These are phyloP conservation scores for Pedicia rivosa DNA, from an alignment of 2,888 invertebrate species.

Conservation along the genomic window DNA sequence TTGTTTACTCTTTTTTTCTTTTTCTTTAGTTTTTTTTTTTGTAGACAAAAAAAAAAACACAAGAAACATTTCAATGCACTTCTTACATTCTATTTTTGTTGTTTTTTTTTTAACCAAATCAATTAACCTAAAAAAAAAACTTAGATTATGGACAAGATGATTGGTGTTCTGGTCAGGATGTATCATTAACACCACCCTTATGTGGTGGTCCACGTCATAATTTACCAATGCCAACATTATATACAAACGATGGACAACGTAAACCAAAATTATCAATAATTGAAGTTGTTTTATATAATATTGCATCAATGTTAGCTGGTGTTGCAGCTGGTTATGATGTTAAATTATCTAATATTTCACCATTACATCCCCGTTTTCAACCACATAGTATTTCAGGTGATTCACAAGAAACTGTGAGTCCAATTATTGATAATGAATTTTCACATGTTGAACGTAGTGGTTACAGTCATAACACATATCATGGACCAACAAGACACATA, in stretches of 20 bases:
- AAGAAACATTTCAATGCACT: too few relatives aligned
- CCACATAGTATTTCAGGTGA: slow-evolving; percentile 32
- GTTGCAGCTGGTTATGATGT: slow-evolving; percentile 89
- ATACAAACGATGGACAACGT: slow-evolving; percentile 43
- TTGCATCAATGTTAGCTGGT: slow-evolving; percentile 80
- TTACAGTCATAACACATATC: slow-evolving; percentile 77
- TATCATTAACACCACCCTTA: slow-evolving; percentile 34
- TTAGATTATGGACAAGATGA: slow-evolving; percentile 25
- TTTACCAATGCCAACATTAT: slow-evolving; percentile 67
- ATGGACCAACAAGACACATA: slow-evolving; percentile 67
- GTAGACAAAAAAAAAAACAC: too few relatives aligned
- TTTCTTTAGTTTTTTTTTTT: too few relatives aligned
- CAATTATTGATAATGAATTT: slow-evolving; percentile 5
- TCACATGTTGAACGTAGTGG: slow-evolving; percentile 27
- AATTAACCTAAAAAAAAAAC: slow-evolving; percentile 4
- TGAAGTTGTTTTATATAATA: slow-evolving; percentile 57
- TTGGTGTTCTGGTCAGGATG: slow-evolving; percentile 26
- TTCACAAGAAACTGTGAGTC: not conserved
- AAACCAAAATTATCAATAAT: slow-evolving; percentile 29
- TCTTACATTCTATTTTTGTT: not conserved
- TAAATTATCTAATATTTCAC: slow-evolving; percentile 70
- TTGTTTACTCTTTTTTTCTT: not conserved
- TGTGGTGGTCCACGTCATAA: slow-evolving; percentile 26
- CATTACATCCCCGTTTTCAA: slow-evolving; percentile 63
- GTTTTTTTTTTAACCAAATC: not conserved